Evolutionary conservation across 2,113 vertebrate species (phyloP), one percentile per base, ranked within the genome.

Genomic region (Rhinoptilus africanus): DNA sequence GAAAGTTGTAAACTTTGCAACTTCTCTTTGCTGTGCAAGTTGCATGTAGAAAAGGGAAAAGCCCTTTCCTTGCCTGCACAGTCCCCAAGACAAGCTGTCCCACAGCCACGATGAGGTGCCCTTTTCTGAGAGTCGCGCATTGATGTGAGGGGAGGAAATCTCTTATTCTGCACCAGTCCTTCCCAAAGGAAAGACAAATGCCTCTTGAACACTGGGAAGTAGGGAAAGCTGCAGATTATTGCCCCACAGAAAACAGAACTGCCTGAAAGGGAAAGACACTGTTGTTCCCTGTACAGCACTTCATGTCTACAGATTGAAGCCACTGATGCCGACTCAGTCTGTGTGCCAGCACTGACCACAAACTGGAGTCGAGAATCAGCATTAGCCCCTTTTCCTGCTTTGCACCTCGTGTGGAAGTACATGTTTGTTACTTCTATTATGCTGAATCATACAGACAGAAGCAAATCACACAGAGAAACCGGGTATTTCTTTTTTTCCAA

Each of bases 1-100:
- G 39, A 67, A 86, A 90, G 62, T 90, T 89, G 69, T 86, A 94
- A 97, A 93, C 73, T 91, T 91, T 37, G 80, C 54, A 85, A 69
- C 83, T 86, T 63, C 56, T 82, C 84, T 79, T 63, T 47, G 73
- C 86, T 64, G 77, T 47, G 57, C 45, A 83, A 76, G 62, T n/a
- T 69, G 69, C 48, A 60, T 3, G 3, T n/a, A 47, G 57, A 82
- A 91, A 79, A 80, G 59, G 45, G 60, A 66, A 85, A 92, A 90
- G 45, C 41, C 34, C 69, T 9, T 84, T 73, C 74, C 88, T 64
- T 67, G 72, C 75, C 62, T 37, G 27, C 59, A 69, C 30, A 51
- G 57, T 50, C 72, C 48, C 24, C 0, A 7, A 45, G 53, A 53
- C 69, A 82, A 77, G 56, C 30, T 56, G 77, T 39, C 39, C 32